Evolutionary conservation across 1,140 invertebrate species (phyloP).

Genomic region (Bombus cullumanus): DNA sequence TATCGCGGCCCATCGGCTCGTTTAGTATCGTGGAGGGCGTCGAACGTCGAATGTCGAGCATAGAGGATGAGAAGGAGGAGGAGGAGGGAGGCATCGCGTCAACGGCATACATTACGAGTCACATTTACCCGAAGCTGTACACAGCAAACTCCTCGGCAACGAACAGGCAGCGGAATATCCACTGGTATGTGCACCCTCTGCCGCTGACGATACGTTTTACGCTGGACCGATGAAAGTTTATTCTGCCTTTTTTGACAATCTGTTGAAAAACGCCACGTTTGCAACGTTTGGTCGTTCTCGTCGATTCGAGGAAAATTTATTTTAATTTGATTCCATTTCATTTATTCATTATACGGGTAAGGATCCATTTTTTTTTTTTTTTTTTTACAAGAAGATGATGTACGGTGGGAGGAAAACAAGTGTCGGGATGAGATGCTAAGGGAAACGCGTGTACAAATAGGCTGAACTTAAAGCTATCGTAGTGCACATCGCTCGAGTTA

Average conservation of each 20-base stretch:
- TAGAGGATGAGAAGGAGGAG: neutral
- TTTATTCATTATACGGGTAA: no score
- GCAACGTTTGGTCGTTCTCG: no score
- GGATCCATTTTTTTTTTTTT: neutral
- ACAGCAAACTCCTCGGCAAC: constrained; percentile 34
- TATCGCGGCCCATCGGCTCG: constrained; percentile 79
- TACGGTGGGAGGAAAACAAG: no score
- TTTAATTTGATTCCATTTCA: no score
- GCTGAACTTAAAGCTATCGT: no score
- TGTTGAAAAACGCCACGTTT: no score
- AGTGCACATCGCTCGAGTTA: no score
- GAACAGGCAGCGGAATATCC: neutral
- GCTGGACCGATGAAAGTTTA: neutral
- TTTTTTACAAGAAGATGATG: no score
- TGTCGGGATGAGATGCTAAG: no score
- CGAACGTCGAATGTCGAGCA: constrained; percentile 54
- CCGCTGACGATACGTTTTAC: neutral
- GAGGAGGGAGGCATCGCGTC: constrained; percentile 75
- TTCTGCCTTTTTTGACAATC: neutral
- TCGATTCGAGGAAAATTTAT: no score
- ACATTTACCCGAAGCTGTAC: constrained; percentile 70
- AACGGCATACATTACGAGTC: constrained; percentile 56
- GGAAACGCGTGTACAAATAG: no score
- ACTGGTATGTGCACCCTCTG: neutral
- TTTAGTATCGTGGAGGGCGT: constrained; percentile 78